Evolutionary conservation across 1,140 invertebrate genomes (phyloP), one percentile per base, ranked within the genome.

Genomic region (Drosophila triauraria): DNA sequence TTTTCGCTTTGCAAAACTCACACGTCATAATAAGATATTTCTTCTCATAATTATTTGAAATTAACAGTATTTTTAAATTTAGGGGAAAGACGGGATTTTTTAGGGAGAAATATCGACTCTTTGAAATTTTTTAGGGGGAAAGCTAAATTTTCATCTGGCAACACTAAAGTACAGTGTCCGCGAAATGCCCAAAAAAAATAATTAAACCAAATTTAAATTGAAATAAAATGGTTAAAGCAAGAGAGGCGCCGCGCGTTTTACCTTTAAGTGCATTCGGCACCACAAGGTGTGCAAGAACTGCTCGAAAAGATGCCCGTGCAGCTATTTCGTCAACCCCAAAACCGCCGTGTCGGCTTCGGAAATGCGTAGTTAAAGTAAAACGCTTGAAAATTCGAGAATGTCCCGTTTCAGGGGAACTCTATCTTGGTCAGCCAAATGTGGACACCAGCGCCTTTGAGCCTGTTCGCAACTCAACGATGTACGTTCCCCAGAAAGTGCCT

Each of bases 401-500:
- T 23, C 15, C 30, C 8, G 2, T 4, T 32, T 10, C 50, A 25
- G 4, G 5, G 7, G 43, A 47, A 8, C 13, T 7, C 15, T 5
- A 12, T 23, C 15, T 15, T 13, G 4, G 8, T 38, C 10, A 15
- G 23, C 13, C 6, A 5, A 54, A 32, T 35, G 46, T 13, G 2
- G 47, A 82, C 23, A 38, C 27, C 0, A 85, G 59, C 38, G 15
- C 12, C 1, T 85, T 85, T 27, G 61, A 81, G 6, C 75, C 82
- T 7, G 12, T 6, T 32, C 61, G 75, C 1, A 86, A 82, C 30
- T 86, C 83, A 8, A 86, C 82, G 4, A 68, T 80, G 60, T 70
- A 15, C 25, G 42, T n/a, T 23, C 25, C 42, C 2, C 9, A 5
- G n/a, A 60, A 42, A 4, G 32, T 4, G 17, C 32, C 35, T 10